Conservation (phyloP, 2,888 invertebrate species). For the Dorcus parallelipipedus region DNA sequence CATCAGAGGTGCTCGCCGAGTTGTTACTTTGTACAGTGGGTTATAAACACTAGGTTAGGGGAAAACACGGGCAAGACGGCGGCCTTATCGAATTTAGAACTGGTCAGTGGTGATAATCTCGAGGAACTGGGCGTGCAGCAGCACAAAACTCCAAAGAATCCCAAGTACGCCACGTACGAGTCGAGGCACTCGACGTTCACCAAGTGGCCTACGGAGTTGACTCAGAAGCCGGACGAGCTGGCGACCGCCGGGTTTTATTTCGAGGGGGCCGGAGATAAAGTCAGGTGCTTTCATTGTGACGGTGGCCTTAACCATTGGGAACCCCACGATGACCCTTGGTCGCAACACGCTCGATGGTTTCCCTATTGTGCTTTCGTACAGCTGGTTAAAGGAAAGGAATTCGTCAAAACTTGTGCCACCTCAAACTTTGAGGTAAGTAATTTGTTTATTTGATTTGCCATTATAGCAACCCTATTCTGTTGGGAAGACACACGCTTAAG, state of each 20-base stretch:
- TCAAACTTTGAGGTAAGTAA: constrained; percentile 27
- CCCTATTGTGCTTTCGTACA: constrained; percentile 81
- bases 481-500: too few species aligned
- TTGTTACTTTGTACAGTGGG: constrained; percentile 55
- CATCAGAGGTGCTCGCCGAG: constrained; percentile 62
- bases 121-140: constrained; percentile 59
- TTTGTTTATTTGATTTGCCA: constrained; percentile 5
- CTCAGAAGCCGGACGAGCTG: constrained; percentile 72
- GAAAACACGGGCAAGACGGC: constrained; percentile 21
- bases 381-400: constrained; percentile 77
- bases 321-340: constrained; percentile 86
- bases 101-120: constrained; percentile 43
- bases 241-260: constrained; percentile 90
- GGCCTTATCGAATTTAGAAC: constrained; percentile 8
- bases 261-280: constrained; percentile 68
- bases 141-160: constrained; percentile 61
- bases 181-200: constrained; percentile 66
- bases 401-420: constrained; percentile 57
- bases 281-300: constrained; percentile 92
- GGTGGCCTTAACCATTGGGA: constrained; percentile 91
- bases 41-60: constrained; percentile 44
- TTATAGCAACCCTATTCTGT: not conserved
- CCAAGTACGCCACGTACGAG: constrained; percentile 66
- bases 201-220: constrained; percentile 73
- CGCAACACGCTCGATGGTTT: constrained; percentile 93